Conservation (phyloP, 2,888 invertebrate species). For the Ecliptopera silaceata region DNA sequence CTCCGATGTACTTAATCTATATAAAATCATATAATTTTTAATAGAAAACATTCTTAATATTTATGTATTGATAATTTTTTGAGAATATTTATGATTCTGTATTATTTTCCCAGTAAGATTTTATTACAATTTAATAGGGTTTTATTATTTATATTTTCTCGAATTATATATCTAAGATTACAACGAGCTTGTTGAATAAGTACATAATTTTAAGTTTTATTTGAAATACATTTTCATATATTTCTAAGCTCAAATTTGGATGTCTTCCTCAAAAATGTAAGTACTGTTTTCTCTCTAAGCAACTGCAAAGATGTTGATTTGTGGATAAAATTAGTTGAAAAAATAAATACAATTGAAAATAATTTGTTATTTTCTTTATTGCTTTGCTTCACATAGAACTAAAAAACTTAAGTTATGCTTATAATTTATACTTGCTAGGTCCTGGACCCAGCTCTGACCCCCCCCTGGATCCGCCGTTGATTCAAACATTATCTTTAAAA, state of each 20-base stretch:
- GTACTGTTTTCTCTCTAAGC: not conserved
- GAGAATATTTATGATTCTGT: too few relatives aligned
- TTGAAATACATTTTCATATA: not conserved
- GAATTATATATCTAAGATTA: not conserved
- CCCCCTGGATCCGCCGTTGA: too few relatives aligned
- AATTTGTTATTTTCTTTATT: not conserved
- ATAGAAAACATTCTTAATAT: too few relatives aligned
- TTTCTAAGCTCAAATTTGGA: not conserved
- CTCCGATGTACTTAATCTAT: too few relatives aligned
- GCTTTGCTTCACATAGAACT: too few relatives aligned
- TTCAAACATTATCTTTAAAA: too few relatives aligned
- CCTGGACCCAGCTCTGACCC: too few relatives aligned
- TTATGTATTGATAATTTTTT: too few relatives aligned
- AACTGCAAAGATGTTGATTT: not conserved
- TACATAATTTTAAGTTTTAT: not conserved
- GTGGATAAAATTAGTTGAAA: not conserved
- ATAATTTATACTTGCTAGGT: too few relatives aligned
- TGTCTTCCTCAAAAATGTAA: not conserved
- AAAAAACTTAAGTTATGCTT: too few relatives aligned
- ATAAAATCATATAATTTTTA: too few relatives aligned
- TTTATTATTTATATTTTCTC: not conserved
- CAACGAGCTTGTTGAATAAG: not conserved
- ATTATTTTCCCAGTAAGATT: not conserved
- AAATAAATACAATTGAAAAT: conserved; percentile 11
- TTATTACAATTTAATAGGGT: not conserved